Percentiles rank a stretch among this genome's conserved stretches.
Evolutionary conservation across 30 jellyfish, hydroid and myxozoan genomes (phyloP).

Genomic region (Cassiopea andromeda): DNA sequence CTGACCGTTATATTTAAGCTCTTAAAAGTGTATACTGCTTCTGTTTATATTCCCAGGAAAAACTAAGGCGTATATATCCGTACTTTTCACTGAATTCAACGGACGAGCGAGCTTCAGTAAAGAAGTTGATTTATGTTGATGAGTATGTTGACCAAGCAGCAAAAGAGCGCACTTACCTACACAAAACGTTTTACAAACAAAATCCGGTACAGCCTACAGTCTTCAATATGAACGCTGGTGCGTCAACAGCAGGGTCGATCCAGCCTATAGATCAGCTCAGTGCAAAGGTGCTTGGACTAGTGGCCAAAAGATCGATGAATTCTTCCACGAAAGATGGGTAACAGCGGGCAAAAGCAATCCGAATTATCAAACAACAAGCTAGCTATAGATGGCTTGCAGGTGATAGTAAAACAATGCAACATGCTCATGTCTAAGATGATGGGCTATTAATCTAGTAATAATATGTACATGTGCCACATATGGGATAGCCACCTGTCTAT

Average conservation of each 20-base stretch:
- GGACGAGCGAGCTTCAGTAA: not conserved
- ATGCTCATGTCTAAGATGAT: constrained; percentile 72
- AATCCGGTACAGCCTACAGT: not conserved
- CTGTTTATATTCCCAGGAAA: not conserved
- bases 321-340: not conserved
- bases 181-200: constrained; percentile 43
- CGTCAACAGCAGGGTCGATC: not conserved
- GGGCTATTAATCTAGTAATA: constrained; percentile 75
- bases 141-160: constrained; percentile 11
- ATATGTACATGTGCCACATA: constrained; percentile 79
- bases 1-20: no score
- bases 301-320: not conserved
- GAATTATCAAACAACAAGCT: constrained; percentile 52
- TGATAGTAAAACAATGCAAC: constrained; percentile 64
- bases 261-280: constrained; percentile 25
- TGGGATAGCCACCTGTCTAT: constrained; percentile 73
- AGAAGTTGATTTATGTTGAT: not conserved
- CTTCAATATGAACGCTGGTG: not conserved
- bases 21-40: not conserved
- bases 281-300: not conserved
- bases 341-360: constrained; percentile 50
- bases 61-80: not conserved
- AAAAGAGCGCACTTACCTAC: constrained; percentile 40
- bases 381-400: constrained; percentile 59
- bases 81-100: not conserved